Conservation (phyloP, 2,888 invertebrate genomes). For the Hartigia nigra region DNA sequence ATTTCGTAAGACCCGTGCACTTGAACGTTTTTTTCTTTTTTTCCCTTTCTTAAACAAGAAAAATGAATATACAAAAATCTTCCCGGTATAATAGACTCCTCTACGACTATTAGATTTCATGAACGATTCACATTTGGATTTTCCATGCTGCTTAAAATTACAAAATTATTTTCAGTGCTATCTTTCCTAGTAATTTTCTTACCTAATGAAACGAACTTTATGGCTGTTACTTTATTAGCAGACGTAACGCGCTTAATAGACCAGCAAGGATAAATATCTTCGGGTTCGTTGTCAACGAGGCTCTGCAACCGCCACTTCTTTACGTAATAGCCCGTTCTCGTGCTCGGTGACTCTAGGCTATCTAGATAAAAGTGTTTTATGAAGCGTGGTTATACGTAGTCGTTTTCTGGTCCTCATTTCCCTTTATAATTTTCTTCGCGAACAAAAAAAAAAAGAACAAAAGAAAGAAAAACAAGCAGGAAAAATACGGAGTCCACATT, state of each 20-base stretch:
- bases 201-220: not conserved
- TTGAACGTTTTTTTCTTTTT: no score
- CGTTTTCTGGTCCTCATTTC: not conserved
- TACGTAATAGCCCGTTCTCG: slow-evolving; percentile 53
- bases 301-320: slow-evolving; percentile 21
- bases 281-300: not conserved
- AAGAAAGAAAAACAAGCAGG: not conserved
- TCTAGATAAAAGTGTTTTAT: slow-evolving; percentile 53
- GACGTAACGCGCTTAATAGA: not conserved
- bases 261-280: not conserved
- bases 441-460: not conserved
- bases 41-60: not conserved
- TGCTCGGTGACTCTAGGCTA: slow-evolving; percentile 44
- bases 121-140: not conserved
- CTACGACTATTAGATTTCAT: no score
- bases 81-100: no score
- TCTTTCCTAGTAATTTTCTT: slow-evolving; percentile 3
- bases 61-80: no score
- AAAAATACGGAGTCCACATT: not conserved
- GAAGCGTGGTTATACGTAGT: slow-evolving; percentile 23
- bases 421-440: not conserved
- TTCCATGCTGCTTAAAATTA: not conserved
- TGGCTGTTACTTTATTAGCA: not conserved
- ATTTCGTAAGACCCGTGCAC: not conserved
- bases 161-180: not conserved